Percentiles rank a stretch among this genome's conserved stretches.
These are phyloP conservation scores for Varanus komodoensis DNA, from an alignment of 2,113 vertebrate species.

Conservation along the genomic window DNA sequence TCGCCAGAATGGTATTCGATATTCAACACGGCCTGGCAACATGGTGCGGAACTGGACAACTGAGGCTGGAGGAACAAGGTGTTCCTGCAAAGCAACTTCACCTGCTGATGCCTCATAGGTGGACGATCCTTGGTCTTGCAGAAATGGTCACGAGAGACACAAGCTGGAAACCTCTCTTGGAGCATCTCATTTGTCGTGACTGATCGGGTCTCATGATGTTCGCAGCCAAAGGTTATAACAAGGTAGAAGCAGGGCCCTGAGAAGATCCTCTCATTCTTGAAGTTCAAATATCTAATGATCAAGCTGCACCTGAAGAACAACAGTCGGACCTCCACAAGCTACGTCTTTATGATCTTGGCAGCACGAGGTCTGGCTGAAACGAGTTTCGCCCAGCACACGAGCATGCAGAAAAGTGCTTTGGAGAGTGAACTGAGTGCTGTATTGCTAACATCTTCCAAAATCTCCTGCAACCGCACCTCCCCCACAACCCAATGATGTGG, in stretches of 20 bases:
- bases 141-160: background rate
- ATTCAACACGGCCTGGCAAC: too few relatives aligned
- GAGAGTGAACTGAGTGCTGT: background rate
- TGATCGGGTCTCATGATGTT: background rate
- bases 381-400: background rate
- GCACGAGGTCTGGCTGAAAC: background rate
- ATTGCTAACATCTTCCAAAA: background rate
- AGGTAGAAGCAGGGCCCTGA: background rate
- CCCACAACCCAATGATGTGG: background rate
- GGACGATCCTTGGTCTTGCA: background rate
- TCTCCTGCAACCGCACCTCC: background rate
- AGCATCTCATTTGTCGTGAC: background rate
- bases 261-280: background rate
- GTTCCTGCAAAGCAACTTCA: background rate
- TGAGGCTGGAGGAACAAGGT: background rate
- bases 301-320: background rate
- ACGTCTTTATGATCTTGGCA: background rate
- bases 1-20: background rate
- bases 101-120: background rate
- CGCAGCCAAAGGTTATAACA: background rate
- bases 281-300: background rate
- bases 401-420: background rate
- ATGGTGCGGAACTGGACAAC: too few relatives aligned
- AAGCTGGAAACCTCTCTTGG: too few relatives aligned
- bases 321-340: background rate